A percentile compares a stretch with the other conserved stretches of the same genome.
Conservation (phyloP, 35 echinoderm and acorn worm genomes). For the Ptychodera flava region DNA sequence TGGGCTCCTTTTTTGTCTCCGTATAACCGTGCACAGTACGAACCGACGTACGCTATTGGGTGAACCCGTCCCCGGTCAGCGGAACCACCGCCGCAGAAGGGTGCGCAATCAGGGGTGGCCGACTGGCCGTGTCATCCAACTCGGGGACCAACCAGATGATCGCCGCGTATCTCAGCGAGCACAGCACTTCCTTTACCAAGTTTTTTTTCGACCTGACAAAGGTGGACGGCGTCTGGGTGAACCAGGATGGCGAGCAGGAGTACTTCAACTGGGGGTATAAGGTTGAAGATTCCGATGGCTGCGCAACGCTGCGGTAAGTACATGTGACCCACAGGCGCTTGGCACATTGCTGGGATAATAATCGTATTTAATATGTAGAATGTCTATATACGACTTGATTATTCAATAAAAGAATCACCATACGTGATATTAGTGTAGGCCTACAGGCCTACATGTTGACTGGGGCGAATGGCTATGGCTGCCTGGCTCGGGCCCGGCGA, state of each 20-base stretch:
- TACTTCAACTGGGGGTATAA: background rate
- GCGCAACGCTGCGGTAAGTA: background rate
- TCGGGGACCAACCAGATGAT: background rate
- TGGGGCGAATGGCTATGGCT: too few species aligned
- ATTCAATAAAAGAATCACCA: too few species aligned
- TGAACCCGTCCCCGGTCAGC: background rate
- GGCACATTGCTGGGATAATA: too few species aligned
- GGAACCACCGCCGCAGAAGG: background rate
- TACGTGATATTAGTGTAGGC: too few species aligned
- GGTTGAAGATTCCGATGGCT: background rate
- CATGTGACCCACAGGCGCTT: too few species aligned
- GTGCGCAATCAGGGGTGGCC: background rate
- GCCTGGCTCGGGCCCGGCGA: too few species aligned
- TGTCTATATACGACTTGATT: too few species aligned
- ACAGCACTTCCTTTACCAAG: background rate
- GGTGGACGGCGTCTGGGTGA: background rate
- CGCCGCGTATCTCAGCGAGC: background rate
- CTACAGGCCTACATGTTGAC: too few species aligned
- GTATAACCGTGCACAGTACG: too few species aligned
- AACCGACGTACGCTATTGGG: too few species aligned
- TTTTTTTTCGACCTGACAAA: background rate
- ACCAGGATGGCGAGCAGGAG: background rate
- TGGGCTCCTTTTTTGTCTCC: too few species aligned
- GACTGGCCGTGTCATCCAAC: background rate
- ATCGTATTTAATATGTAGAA: too few species aligned